These are phyloP conservation scores for Sturnira hondurensis DNA, from an alignment of 2,113 vertebrate genomes.

Conservation along the genomic window DNA sequence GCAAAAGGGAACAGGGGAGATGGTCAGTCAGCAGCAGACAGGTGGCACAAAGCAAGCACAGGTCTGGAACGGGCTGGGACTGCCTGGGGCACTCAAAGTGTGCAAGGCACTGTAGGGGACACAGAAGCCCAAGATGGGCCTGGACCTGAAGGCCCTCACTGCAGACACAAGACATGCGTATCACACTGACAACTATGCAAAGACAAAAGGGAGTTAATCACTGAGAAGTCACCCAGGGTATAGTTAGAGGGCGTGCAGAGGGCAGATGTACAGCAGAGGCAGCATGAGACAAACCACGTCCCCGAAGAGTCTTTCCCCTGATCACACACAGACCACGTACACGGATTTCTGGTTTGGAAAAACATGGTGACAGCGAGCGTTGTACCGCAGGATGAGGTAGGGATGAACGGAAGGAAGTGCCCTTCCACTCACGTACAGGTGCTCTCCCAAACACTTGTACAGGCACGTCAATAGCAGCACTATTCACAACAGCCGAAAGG, in stretches of 20 bases:
- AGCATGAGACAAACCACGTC: not conserved
- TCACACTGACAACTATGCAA: not conserved
- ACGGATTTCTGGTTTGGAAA: not conserved
- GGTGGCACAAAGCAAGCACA: not conserved
- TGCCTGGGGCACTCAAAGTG: not conserved
- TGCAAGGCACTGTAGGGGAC: not conserved
- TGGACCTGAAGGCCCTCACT: not conserved
- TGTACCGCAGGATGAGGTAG: not conserved
- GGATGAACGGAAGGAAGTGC: not conserved
- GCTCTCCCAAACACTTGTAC: not conserved
- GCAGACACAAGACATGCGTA: not conserved
- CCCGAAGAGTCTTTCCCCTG: not conserved
- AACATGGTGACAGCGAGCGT: not conserved
- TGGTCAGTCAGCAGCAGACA: not conserved
- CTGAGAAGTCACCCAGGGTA: not conserved
- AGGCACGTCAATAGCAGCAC: accelerated
- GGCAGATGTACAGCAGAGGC: accelerated
- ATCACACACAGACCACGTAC: not conserved
- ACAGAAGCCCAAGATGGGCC: not conserved
- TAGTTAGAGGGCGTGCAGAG: not conserved
- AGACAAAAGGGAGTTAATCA: not conserved
- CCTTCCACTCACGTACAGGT: too few species aligned
- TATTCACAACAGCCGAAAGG: not conserved
- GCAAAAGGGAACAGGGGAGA: constrained; percentile 11
- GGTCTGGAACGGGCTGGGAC: not conserved